These are phyloP conservation scores for Mimachlamys varia DNA, from an alignment of 2,888 invertebrate species.

Conservation along the genomic window DNA sequence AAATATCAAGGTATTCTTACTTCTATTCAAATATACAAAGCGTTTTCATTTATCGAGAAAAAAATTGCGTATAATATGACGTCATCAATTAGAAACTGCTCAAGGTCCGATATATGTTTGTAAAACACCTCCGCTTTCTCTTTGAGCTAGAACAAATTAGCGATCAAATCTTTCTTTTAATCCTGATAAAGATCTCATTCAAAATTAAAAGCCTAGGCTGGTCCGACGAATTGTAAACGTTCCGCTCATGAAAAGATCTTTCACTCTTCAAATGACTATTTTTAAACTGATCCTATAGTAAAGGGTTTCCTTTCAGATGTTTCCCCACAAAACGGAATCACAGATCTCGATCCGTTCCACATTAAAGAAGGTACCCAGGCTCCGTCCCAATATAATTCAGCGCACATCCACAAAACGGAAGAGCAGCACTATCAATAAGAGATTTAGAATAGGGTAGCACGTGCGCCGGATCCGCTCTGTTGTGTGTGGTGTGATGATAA, in stretches of 20 bases:
- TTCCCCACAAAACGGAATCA: neutral
- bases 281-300: neutral
- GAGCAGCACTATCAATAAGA: neutral
- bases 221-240: neutral
- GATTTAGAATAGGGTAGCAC: slow-evolving; percentile 31
- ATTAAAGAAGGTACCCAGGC: neutral
- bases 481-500: slow-evolving; percentile 31
- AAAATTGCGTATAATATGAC: neutral
- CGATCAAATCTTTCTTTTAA: neutral
- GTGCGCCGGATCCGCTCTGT: slow-evolving; percentile 26
- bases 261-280: neutral
- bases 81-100: neutral
- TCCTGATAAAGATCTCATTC: neutral
- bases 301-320: neutral
- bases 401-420: slow-evolving; percentile 9
- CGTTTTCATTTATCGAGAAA: too few species aligned
- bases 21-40: too few species aligned
- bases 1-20: too few species aligned
- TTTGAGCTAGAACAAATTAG: neutral
- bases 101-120: neutral
- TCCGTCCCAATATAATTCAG: slow-evolving; percentile 1
- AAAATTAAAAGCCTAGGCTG: neutral
- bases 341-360: neutral
- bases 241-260: neutral
- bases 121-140: neutral